These are phyloP conservation scores for Oncorhynchus kisutch DNA, from an alignment of 2,113 vertebrate species.

Conservation along the genomic window DNA sequence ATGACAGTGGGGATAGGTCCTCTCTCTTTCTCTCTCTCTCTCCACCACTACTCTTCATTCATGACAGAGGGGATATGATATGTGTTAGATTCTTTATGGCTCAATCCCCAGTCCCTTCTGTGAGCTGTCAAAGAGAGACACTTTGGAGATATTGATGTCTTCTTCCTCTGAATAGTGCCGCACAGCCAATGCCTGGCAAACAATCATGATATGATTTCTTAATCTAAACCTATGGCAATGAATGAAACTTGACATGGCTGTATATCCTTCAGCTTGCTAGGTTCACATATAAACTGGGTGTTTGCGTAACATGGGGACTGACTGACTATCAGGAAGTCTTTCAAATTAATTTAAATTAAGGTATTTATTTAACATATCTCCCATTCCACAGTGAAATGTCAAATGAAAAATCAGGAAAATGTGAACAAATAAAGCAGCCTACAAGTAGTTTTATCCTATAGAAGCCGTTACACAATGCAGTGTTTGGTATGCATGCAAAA, in stretches of 20 bases:
- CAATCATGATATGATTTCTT: conserved; percentile 1
- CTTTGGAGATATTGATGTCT: conserved; percentile 4
- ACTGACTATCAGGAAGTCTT: background rate
- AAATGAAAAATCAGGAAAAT: too few relatives aligned
- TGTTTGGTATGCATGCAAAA: too few relatives aligned
- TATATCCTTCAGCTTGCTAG: too few relatives aligned
- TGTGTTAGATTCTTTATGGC: conserved; percentile 11
- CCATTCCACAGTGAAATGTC: too few relatives aligned
- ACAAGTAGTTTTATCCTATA: too few relatives aligned
- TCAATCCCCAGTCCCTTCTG: background rate
- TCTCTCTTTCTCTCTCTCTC: background rate
- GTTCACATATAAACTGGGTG: background rate
- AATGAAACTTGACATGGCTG: background rate
- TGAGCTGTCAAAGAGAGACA: background rate
- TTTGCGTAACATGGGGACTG: background rate
- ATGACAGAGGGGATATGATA: conserved; percentile 24
- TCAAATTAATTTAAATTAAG: background rate
- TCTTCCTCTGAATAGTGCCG: conserved; percentile 1
- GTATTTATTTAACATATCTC: background rate
- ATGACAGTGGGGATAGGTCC: background rate
- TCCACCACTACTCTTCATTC: background rate
- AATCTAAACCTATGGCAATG: background rate
- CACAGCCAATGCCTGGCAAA: background rate
- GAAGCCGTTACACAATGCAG: too few relatives aligned
- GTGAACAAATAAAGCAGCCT: too few relatives aligned